Evolutionary conservation across 2,113 vertebrate species (phyloP).

Genomic region (Falcunculus frontatus): DNA sequence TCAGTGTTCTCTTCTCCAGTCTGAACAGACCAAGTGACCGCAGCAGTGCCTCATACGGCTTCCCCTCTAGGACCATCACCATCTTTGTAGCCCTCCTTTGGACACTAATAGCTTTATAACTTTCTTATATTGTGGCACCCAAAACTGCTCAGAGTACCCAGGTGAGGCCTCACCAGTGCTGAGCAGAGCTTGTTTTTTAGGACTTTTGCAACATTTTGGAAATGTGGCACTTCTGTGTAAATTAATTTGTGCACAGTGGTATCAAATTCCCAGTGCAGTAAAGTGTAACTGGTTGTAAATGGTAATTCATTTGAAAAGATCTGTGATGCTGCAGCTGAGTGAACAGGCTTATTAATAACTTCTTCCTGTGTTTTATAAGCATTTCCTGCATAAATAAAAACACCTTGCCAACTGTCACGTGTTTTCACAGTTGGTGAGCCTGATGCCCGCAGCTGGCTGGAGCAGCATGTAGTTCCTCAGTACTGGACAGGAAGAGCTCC

Average conservation of each 20-base stretch:
- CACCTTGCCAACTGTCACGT: not conserved
- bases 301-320: not conserved
- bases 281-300: not conserved
- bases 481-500: slow-evolving; percentile 87
- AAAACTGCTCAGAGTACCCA: not conserved
- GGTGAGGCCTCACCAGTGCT: not conserved
- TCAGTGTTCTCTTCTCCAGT: not conserved
- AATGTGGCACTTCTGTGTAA: not conserved
- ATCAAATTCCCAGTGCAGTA: not conserved
- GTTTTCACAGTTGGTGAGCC: slow-evolving; percentile 76
- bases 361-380: not conserved
- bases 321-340: not conserved
- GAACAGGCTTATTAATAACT: not conserved
- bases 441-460: slow-evolving; percentile 87
- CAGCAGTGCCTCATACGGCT: not conserved
- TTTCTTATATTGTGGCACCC: not conserved
- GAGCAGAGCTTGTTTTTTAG: not conserved
- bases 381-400: not conserved
- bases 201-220: not conserved
- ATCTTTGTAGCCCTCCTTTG: not conserved
- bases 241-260: not conserved
- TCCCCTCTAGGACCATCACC: not conserved
- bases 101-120: not conserved
- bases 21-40: not conserved
- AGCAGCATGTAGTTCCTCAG: slow-evolving; percentile 86